phyloP scores from a whole-genome alignment of 2,797 vertebrate genomes.

The Hydrocynus forskahlii region DNA sequence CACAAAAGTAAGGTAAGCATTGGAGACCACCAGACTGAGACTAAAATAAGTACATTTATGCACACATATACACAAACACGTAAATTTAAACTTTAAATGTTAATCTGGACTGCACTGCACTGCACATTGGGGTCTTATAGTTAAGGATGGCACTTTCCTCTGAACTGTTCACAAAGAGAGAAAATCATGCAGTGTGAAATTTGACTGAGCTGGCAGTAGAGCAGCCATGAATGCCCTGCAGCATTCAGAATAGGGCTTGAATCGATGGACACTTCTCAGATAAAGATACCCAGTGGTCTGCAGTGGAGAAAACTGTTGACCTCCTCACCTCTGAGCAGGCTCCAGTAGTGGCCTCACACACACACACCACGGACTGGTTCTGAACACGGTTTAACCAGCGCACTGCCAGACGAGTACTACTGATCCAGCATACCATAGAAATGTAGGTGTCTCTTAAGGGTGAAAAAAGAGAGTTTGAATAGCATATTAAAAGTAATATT shows the following conservation, averaged over 20 bases:
- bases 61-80: not conserved
- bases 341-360: constrained; percentile 85
- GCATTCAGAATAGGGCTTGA: constrained; percentile 50
- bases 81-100: constrained; percentile 35
- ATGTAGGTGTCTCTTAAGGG: constrained; percentile 81
- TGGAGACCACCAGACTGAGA: constrained; percentile 9
- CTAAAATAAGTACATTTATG: not conserved
- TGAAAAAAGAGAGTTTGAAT: constrained; percentile 10
- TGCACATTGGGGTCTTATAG: constrained; percentile 5
- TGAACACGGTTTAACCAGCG: constrained; percentile 85
- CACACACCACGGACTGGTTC: constrained; percentile 82
- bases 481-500: not conserved
- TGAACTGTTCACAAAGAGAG: constrained; percentile 15
- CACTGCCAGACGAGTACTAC: constrained; percentile 79
- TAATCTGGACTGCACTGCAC: constrained; percentile 22
- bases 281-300: constrained; percentile 49
- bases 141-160: constrained; percentile 24
- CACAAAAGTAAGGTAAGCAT: no score
- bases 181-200: constrained; percentile 29
- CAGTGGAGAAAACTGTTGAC: constrained; percentile 55
- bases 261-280: constrained; percentile 58
- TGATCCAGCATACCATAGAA: constrained; percentile 85
- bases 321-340: constrained; percentile 82
- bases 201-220: constrained; percentile 60
- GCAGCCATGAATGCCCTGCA: constrained; percentile 57